Evolutionary conservation across 2,797 vertebrate species (phyloP).

Genomic region (Triplophysa bombifrons): DNA sequence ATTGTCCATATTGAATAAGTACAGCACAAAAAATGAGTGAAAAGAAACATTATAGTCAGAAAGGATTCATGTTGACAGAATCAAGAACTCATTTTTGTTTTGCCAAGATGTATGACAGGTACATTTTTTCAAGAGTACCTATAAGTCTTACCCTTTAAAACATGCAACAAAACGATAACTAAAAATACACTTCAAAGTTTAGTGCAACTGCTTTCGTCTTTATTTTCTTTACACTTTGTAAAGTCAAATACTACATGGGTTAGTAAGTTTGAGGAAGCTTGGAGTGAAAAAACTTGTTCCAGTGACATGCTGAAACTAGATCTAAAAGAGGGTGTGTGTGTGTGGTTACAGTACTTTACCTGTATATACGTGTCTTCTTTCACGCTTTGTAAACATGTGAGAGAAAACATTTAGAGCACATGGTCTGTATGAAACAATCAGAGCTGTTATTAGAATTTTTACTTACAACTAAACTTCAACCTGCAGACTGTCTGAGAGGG

Average conservation of each 20-base stretch:
- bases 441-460: not conserved
- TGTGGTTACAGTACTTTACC: conserved; percentile 37
- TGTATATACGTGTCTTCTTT: conserved; percentile 54
- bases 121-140: not conserved
- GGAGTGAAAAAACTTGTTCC: conserved; percentile 37
- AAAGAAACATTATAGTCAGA: not conserved
- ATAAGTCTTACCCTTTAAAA: not conserved
- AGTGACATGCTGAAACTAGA: conserved; percentile 54
- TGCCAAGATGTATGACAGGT: not conserved
- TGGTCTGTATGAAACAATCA: conserved; percentile 17
- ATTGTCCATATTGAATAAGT: not conserved
- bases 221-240: not conserved
- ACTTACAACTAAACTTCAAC: not conserved
- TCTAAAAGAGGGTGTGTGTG: conserved; percentile 40
- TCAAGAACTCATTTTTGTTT: not conserved
- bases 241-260: not conserved
- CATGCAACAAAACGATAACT: not conserved
- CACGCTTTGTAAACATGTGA: conserved; percentile 50
- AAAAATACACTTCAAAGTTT: conserved; percentile 9
- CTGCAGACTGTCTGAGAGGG: not conserved
- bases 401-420: not conserved
- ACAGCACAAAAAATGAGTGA: not conserved
- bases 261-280: conserved; percentile 19
- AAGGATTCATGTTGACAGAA: not conserved
- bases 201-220: not conserved